Evolutionary conservation across 2,797 vertebrate genomes (phyloP).

Genomic region (Lithobates pipiens): DNA sequence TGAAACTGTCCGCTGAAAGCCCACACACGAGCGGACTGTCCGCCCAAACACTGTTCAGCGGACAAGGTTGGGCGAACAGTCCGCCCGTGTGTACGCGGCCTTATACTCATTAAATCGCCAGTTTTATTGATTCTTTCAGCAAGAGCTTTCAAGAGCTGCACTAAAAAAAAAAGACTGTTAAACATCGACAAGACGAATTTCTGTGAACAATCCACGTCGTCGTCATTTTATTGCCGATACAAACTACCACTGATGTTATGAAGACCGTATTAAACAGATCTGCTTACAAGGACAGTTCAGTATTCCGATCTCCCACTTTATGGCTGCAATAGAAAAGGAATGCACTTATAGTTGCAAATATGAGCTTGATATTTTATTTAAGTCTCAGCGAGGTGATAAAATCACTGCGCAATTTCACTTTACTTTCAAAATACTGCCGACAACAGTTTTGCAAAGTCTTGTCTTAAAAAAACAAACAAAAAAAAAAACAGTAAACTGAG

Average conservation of each 20-base stretch:
- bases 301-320: neutral
- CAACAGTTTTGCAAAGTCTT: no score
- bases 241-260: slow-evolving; percentile 9
- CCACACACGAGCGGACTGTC: no score
- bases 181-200: slow-evolving; percentile 29
- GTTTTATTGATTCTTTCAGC: slow-evolving; percentile 37
- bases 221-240: slow-evolving; percentile 15
- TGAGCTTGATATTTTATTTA: neutral
- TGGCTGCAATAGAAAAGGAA: neutral
- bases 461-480: no score
- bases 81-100: no score
- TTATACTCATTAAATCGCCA: neutral
- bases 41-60: no score
- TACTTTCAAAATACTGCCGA: no score
- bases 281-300: neutral
- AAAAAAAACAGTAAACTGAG: no score
- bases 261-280: neutral
- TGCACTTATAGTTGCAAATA: slow-evolving; percentile 9
- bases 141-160: slow-evolving; percentile 14
- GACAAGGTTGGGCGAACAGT: no score
- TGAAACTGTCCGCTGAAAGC: no score
- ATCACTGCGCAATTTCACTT: neutral
- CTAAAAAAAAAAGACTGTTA: slow-evolving; percentile 36
- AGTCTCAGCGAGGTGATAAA: neutral
- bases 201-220: neutral